Conservation (phyloP, 2,113 vertebrate species). For the Lepus europaeus region DNA sequence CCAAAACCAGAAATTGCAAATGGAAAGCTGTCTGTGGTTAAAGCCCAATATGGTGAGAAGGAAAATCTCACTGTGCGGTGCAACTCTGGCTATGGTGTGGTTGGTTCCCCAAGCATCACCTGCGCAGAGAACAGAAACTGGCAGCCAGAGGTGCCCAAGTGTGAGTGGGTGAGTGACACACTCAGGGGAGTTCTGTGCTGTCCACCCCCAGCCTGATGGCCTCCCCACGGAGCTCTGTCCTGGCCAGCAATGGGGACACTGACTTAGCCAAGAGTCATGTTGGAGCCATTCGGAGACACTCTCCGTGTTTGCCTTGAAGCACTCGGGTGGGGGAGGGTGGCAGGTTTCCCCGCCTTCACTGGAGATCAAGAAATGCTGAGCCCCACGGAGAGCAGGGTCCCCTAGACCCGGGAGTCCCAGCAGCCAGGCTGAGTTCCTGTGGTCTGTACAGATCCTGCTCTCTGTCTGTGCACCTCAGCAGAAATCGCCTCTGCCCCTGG, state of each 20-base stretch:
- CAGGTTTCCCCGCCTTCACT: not conserved
- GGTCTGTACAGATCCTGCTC: not conserved
- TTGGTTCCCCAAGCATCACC: not conserved
- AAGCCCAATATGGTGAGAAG: not conserved
- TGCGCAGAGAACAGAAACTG: conserved; percentile 71
- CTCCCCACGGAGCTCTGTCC: not conserved
- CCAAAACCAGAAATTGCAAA: conserved; percentile 59
- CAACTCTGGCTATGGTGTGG: conserved; percentile 54
- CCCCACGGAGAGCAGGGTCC: not conserved
- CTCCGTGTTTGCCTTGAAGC: not conserved
- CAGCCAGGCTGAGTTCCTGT: not conserved
- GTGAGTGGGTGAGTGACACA: conserved; percentile 75
- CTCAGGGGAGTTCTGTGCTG: not conserved
- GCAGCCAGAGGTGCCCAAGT: conserved; percentile 73
- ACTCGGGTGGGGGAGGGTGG: not conserved
- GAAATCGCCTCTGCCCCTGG: not conserved
- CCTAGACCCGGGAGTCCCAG: not conserved
- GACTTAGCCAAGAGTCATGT: not conserved
- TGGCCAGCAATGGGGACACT: not conserved
- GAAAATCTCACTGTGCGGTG: conserved; percentile 73
- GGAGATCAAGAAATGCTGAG: not conserved
- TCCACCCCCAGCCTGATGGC: not conserved
- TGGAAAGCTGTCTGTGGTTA: conserved; percentile 43
- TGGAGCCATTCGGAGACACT: not conserved
- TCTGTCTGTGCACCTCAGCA: not conserved